Evolutionary conservation across 2,888 invertebrate species (phyloP).

Genomic region (Kryphioiulus occultus): DNA sequence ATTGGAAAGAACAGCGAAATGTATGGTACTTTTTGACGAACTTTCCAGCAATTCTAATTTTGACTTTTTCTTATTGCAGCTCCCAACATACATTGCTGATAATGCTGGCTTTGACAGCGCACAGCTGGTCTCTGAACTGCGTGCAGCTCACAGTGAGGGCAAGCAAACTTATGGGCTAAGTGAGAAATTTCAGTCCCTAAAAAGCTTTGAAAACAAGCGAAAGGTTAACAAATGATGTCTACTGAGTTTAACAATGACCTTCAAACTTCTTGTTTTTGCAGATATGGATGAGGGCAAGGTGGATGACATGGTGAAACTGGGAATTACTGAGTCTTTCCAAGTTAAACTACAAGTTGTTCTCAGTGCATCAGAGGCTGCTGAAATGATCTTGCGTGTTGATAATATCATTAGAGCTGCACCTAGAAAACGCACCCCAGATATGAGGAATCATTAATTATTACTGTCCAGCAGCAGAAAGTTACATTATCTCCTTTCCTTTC

Average conservation of each 20-base stretch:
- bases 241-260: no score
- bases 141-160: slow-evolving; percentile 88
- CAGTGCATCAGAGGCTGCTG: slow-evolving; percentile 96
- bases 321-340: slow-evolving; percentile 95
- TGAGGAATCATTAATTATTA: slow-evolving; percentile 72
- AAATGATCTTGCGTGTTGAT: slow-evolving; percentile 98
- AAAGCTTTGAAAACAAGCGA: neutral
- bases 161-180: slow-evolving; percentile 79
- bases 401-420: slow-evolving; percentile 94
- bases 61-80: neutral
- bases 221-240: no score
- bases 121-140: slow-evolving; percentile 87
- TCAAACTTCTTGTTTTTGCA: slow-evolving; percentile 58
- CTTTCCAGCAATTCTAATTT: no score
- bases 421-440: slow-evolving; percentile 82
- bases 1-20: no score
- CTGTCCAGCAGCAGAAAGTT: neutral
- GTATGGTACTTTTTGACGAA: no score
- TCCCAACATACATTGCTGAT: slow-evolving; percentile 94
- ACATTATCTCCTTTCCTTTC: neutral
- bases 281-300: slow-evolving; percentile 90
- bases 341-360: slow-evolving; percentile 95
- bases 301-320: slow-evolving; percentile 88
- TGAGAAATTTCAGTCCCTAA: slow-evolving; percentile 62
- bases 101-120: slow-evolving; percentile 99